These are phyloP conservation scores for Dendrolimus houi DNA, from an alignment of 2,888 invertebrate genomes.

Conservation along the genomic window DNA sequence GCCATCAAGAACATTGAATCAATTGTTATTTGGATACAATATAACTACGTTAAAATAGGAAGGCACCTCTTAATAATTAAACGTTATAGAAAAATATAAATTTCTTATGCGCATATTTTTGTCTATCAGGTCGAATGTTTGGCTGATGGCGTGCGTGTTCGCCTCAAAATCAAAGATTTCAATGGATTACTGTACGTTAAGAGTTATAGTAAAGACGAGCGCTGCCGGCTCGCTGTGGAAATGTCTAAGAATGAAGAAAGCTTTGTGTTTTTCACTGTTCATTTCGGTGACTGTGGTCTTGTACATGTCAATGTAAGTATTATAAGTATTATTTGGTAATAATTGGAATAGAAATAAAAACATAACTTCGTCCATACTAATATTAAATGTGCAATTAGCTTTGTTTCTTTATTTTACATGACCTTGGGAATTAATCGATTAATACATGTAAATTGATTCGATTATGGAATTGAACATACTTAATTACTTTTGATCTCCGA, in stretches of 20 bases:
- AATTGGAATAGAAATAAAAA: not conserved
- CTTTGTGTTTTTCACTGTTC: slow-evolving; percentile 89
- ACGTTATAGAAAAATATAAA: too few relatives aligned
- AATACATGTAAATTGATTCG: too few relatives aligned
- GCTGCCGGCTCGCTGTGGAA: slow-evolving; percentile 88
- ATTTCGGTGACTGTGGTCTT: slow-evolving; percentile 93
- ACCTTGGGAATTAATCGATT: too few relatives aligned
- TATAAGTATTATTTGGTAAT: slow-evolving; percentile 54
- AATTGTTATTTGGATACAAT: too few relatives aligned
- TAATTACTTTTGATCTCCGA: too few relatives aligned
- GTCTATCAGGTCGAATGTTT: slow-evolving; percentile 84
- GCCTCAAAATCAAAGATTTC: slow-evolving; percentile 87
- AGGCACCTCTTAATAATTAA: too few relatives aligned
- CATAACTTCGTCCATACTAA: not conserved
- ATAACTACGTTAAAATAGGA: too few relatives aligned
- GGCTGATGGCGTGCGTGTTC: slow-evolving; percentile 93
- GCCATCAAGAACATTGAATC: too few relatives aligned
- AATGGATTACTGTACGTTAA: slow-evolving; percentile 95
- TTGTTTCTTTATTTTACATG: too few relatives aligned
- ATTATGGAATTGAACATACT: too few relatives aligned
- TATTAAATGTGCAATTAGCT: too few relatives aligned
- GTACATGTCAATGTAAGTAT: slow-evolving; percentile 90
- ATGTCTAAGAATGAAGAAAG: slow-evolving; percentile 82
- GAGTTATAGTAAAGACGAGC: slow-evolving; percentile 95
- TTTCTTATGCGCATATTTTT: not conserved